Conservation (phyloP, 2,797 vertebrate species). For the Coracias cyanogaster region DNA sequence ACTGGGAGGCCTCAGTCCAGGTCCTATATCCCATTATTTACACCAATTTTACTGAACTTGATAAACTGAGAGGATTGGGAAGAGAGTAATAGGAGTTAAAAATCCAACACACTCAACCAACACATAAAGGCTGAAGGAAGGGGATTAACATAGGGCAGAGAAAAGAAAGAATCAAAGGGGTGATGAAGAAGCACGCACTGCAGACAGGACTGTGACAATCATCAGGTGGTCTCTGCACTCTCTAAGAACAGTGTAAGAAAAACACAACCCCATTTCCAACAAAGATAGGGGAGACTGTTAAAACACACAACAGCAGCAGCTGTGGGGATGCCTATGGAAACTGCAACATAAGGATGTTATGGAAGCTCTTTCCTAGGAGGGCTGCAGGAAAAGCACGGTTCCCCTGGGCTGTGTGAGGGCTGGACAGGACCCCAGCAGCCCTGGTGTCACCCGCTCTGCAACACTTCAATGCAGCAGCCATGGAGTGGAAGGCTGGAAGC, state of each 20-base stretch:
- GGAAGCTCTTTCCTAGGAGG: background rate
- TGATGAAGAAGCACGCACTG: background rate
- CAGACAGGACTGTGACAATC: background rate
- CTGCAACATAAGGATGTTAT: background rate
- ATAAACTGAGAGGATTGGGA: background rate
- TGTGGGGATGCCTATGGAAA: background rate
- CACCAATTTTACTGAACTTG: background rate
- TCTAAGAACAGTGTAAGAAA: background rate
- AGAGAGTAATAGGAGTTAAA: background rate
- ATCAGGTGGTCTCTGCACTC: background rate
- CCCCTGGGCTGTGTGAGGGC: background rate
- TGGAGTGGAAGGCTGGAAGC: background rate
- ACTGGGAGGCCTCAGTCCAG: background rate
- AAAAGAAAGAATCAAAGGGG: background rate
- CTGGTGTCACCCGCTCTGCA: background rate
- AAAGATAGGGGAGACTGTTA: background rate
- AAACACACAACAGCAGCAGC: background rate
- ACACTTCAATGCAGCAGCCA: background rate
- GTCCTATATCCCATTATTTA: background rate
- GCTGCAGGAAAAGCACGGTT: rapidly evolving
- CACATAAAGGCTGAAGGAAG: background rate
- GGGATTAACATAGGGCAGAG: background rate
- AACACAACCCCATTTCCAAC: background rate
- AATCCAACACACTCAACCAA: background rate
- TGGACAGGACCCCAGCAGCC: background rate